A percentile compares a stretch with the other conserved stretches of the same genome.
Evolutionary conservation across 64 coral and sea anemone genomes (phyloP).

Genomic region (Stichodactyla mertensii): DNA sequence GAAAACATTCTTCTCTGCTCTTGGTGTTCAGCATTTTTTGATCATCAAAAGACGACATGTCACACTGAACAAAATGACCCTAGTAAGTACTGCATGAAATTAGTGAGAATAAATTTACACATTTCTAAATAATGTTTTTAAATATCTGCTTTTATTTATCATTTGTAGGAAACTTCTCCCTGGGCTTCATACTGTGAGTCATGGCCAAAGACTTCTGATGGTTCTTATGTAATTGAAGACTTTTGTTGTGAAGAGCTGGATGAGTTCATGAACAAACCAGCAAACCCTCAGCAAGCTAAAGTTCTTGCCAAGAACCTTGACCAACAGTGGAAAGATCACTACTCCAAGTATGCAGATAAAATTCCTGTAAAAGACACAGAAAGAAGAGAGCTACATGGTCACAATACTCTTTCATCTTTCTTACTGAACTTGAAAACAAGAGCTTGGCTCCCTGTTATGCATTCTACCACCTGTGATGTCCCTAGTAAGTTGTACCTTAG

Average conservation of each 20-base stretch:
- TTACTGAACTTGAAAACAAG: constrained; percentile 41
- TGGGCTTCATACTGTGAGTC: constrained; percentile 43
- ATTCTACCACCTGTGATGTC: neutral
- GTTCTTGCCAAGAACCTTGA: constrained; percentile 38
- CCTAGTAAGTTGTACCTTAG: constrained; percentile 38
- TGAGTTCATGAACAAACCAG: constrained; percentile 25
- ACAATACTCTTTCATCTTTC: constrained; percentile 55
- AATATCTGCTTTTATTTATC: neutral
- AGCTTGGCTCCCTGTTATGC: constrained; percentile 32
- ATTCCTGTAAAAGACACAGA: constrained; percentile 48
- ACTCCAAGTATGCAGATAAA: constrained; percentile 51
- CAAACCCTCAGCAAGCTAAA: neutral
- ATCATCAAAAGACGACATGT: constrained; percentile 65
- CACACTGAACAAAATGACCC: constrained; percentile 32
- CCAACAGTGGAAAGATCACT: constrained; percentile 54
- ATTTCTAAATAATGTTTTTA: neutral
- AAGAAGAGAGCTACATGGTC: constrained; percentile 12
- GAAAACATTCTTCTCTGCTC: constrained; percentile 63
- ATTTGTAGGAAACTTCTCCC: constrained; percentile 48
- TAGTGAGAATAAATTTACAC: neutral
- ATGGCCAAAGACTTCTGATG: constrained; percentile 57
- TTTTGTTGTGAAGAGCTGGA: constrained; percentile 56
- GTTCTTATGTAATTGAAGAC: constrained; percentile 63
- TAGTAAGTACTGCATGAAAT: constrained; percentile 24
- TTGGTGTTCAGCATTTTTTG: constrained; percentile 75